These are phyloP conservation scores for Halocynthia roretzi DNA, from an alignment of 23 tunicate species.

Conservation along the genomic window DNA sequence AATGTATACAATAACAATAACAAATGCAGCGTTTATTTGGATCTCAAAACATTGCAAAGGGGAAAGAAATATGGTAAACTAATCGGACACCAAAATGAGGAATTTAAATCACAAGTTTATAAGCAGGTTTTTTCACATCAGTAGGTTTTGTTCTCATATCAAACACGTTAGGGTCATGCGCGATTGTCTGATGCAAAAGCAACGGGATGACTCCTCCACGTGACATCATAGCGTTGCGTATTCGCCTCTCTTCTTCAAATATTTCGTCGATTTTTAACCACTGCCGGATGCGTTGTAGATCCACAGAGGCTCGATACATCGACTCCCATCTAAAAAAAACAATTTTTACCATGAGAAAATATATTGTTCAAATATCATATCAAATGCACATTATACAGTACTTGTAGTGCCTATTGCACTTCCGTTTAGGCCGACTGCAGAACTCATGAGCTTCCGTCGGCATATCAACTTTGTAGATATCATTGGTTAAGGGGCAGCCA, in stretches of 20 bases:
- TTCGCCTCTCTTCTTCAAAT: conserved; percentile 84
- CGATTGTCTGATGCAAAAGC: conserved; percentile 74
- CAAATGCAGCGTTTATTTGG: too few relatives aligned
- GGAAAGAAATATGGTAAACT: too few relatives aligned
- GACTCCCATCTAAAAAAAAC: conserved; percentile 69
- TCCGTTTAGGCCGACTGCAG: conserved; percentile 61
- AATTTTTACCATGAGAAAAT: too few relatives aligned
- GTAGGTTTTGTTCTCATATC: conserved; percentile 91
- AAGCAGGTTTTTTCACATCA: conserved; percentile 72
- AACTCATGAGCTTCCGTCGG: conserved; percentile 51
- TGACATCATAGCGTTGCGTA: conserved; percentile 66
- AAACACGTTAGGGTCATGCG: conserved; percentile 53
- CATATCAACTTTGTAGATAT: conserved; percentile 40
- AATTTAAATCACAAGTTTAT: conserved; percentile 62
- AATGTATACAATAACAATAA: too few relatives aligned
- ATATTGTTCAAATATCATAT: too few relatives aligned
- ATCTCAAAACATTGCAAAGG: too few relatives aligned
- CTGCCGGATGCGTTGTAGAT: conserved; percentile 82
- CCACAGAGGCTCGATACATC: conserved; percentile 87
- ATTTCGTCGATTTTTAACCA: conserved; percentile 94
- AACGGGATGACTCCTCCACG: conserved; percentile 82
- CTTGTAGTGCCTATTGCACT: conserved; percentile 83
- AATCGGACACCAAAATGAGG: too few relatives aligned
- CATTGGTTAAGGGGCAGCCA: conserved; percentile 71
- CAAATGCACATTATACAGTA: not conserved